Conservation (phyloP, 2,797 vertebrate species). For the Zenarchopterus dispar region DNA sequence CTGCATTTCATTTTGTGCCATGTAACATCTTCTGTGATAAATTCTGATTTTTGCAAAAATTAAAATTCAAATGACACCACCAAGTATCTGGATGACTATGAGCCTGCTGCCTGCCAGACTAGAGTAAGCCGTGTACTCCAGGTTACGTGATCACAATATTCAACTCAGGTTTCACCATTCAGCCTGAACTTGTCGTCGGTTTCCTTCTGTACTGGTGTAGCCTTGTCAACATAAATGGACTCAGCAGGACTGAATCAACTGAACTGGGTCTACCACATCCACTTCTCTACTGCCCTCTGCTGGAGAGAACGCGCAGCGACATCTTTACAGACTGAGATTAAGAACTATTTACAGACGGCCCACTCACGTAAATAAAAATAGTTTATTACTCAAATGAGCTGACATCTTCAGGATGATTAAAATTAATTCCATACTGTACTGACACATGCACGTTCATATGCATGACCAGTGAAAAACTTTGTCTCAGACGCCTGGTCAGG, state of each 20-base stretch:
- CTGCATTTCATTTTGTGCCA: conserved; percentile 29
- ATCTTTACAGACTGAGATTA: conserved; percentile 14
- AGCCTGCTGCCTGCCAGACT: conserved; percentile 1
- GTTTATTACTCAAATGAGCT: conserved; percentile 58
- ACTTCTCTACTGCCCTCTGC: conserved; percentile 63
- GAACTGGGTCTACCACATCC: neutral
- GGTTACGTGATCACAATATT: conserved; percentile 29
- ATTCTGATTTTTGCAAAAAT: conserved; percentile 14
- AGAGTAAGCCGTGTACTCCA: conserved; percentile 20
- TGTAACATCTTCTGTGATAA: conserved; percentile 15
- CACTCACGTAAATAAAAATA: conserved; percentile 53
- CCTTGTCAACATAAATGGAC: conserved; percentile 33
- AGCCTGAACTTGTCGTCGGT: neutral
- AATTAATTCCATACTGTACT: conserved; percentile 8
- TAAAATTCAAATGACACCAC: neutral
- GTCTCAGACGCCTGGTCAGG: no score
- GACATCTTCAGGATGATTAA: conserved; percentile 19
- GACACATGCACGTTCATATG: neutral
- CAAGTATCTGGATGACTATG: neutral
- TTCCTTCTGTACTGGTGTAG: conserved; percentile 21
- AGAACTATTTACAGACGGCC: conserved; percentile 31
- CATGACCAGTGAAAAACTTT: conserved; percentile 1
- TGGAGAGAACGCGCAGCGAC: conserved; percentile 47
- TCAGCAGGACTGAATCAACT: conserved; percentile 8
- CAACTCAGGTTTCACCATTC: conserved; percentile 57